Conservation (phyloP, 2,797 vertebrate genomes). For the Microhierax caerulescens region DNA sequence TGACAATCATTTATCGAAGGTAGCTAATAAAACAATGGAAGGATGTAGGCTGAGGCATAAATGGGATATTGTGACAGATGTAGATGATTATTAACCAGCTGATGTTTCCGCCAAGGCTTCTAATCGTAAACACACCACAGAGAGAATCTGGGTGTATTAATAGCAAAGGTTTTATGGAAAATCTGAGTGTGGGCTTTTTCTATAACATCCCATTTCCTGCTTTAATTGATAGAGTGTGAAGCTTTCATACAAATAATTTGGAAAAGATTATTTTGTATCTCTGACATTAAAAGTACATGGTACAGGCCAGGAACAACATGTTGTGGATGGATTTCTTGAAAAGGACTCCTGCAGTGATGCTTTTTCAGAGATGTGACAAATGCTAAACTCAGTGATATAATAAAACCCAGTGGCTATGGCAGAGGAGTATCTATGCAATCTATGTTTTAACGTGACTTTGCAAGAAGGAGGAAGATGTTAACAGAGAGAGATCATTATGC, state of each 20-base stretch:
- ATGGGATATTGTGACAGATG: constrained; percentile 55
- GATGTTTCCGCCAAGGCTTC: constrained; percentile 48
- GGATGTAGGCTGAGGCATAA: constrained; percentile 45
- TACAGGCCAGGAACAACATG: neutral
- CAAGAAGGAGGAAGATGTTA: neutral
- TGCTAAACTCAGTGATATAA: neutral
- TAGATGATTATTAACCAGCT: constrained; percentile 53
- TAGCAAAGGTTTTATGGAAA: constrained; percentile 18
- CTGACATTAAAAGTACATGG: constrained; percentile 23
- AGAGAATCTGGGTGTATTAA: constrained; percentile 1
- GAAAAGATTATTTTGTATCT: neutral
- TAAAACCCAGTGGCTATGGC: neutral
- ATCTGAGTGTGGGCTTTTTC: neutral
- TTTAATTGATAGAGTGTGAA: constrained; percentile 43
- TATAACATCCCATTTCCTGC: constrained; percentile 21
- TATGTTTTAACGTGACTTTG: constrained; percentile 10
- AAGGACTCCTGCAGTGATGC: neutral
- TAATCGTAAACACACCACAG: constrained; percentile 20
- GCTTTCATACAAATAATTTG: constrained; percentile 23
- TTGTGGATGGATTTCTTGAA: neutral
- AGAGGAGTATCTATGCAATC: neutral
- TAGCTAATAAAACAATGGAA: constrained; percentile 63
- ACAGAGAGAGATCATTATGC: neutral
- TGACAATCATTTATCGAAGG: constrained; percentile 31
- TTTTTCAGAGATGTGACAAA: neutral